Evolutionary conservation across 2,888 invertebrate species (phyloP), one percentile per base, ranked within the genome.

Genomic region (Himalopsyche tibetana): DNA sequence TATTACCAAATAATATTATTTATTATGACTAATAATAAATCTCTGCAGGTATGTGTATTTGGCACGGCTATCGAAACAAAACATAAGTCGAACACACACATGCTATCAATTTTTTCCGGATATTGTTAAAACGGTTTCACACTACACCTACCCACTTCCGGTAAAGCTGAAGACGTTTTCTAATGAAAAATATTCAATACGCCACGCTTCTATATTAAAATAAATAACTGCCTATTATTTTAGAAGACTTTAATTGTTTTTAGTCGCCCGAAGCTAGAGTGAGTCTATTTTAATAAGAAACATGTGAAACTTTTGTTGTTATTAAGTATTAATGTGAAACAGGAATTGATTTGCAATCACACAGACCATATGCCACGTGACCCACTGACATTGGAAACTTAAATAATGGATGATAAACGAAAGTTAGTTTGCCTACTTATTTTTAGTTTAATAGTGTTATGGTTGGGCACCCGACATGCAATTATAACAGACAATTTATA

Each of bases 361-460:
- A 28, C 63, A 0, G 9, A 11, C 63, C 63, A 19, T 63, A n/a
- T 63, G 63, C 63, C 19, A 5, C 28, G 63, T 63, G 63, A 63
- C 63, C 63, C 19, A 63, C 63, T 63, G 63, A 63, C 63, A 63
- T 28, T 63, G 19, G 8, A 11, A 63, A 63, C 19, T 19, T 8
- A 28, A 63, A 63, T 28, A n/a, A 63, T 51, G 51, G 51, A 28
- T 19, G 19, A 63, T 28, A 63, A 63, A 63, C 63, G 63, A 63
- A 63, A 63, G 63, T 56, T 56, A 17, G n/a, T 63, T 63, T 63
- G n/a, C 63, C 63, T 63, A 63, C 63, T 19, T 63, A 19, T 63
- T 19, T 63, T 0, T 19, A 63, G 63, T 28, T 8, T 28, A 63
- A 63, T 56, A 11, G 28, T 19, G 51, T 51, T 51, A 51, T 51